Base-by-base conservation (phyloP, 2,113 vertebrate species). In the Clarias gariepinus region DNA sequence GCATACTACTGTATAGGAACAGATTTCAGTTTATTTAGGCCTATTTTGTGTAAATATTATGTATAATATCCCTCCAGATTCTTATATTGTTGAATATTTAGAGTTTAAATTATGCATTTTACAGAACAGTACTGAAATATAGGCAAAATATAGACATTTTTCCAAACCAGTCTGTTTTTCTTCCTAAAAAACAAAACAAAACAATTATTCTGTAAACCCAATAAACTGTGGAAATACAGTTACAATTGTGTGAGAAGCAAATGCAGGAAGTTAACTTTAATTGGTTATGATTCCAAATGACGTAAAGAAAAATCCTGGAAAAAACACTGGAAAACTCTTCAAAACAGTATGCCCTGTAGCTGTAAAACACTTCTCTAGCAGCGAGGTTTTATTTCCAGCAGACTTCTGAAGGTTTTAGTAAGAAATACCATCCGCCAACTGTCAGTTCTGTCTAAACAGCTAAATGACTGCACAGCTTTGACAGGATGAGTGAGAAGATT, bases 301-400 rank as follows among this genome's bases (percentile, higher is more conserved):
- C 53, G 3, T 58, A 58, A 57, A 79, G 15, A 58, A 58, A 79
- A 79, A 10, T 18, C 76, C 8, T 12, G 52, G 76, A 30, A 79
- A 79, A 58, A 76, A 15, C 53, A 79, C 53, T 58, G 77, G 53
- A 79, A 47, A 79, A 79, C 16, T 58, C 52, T 28, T 77, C 1
- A 77, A 28, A 77, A 79, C n/a, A 30, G 77, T 33, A 58, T 33
- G 53, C 25, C n/a, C 15, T 78, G 15, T 57, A 19, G 15, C 76
- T 57, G 15, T 78, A 57, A 28, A 78, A 57, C 23, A 53, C 76
- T 78, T 7, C 58, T 77, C 52, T 33, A 33, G 28, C 52, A 58
- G n/a, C 33, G 77, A 58, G 58, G 15, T 33, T 79, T 57, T 79
- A 79, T 79, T 58, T 79, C 53, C 77, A 58, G 8, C n/a, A 33